Percentiles rank a stretch among this genome's conserved stretches.
phyloP scores from a whole-genome alignment of 1,140 invertebrate species.

The Cydia pomonella region DNA sequence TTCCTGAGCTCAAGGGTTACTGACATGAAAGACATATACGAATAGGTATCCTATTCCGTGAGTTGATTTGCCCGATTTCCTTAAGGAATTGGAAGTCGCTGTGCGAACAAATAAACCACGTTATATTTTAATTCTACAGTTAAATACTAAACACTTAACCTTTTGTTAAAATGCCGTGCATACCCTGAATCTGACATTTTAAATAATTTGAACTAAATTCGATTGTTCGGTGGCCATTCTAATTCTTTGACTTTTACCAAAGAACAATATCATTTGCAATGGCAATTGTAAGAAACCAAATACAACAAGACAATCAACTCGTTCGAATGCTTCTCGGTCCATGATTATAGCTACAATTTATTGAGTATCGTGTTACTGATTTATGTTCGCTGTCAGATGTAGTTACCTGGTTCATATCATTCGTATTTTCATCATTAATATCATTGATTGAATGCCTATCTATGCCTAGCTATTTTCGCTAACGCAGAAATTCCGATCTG shows the following conservation, averaged over 20 bases:
- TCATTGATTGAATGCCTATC: neutral
- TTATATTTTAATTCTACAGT: conserved; percentile 1
- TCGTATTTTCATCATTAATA: conserved; percentile 19
- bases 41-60: too few relatives aligned
- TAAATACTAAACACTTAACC: conserved; percentile 1
- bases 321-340: neutral
- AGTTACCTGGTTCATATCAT: conserved; percentile 9
- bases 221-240: conserved; percentile 16
- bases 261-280: conserved; percentile 5
- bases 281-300: neutral
- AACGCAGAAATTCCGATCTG: neutral
- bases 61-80: too few relatives aligned
- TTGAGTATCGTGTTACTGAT: conserved; percentile 14
- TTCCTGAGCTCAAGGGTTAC: too few relatives aligned
- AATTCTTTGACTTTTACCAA: conserved; percentile 1
- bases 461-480: neutral
- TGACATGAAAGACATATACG: too few relatives aligned
- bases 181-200: conserved; percentile 16
- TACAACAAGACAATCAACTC: neutral
- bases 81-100: neutral
- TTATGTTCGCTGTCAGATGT: conserved; percentile 8
- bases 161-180: conserved; percentile 14
- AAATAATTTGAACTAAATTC: conserved; percentile 15
- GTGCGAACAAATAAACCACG: neutral
- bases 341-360: neutral